Evolutionary conservation across 2,888 invertebrate species (phyloP).

Genomic region (Molorchus minor): DNA sequence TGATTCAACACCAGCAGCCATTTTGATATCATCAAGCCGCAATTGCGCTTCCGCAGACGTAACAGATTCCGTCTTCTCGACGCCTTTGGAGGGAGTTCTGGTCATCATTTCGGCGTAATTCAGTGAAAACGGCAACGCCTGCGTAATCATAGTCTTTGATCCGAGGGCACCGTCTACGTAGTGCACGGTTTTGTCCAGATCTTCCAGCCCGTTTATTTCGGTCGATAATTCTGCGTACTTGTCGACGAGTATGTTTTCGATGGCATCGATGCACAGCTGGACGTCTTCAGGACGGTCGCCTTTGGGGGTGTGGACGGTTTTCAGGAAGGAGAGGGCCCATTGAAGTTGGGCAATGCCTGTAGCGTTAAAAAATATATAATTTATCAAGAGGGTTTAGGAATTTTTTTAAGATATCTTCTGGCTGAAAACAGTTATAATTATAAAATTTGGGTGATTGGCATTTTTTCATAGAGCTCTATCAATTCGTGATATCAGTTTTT

Average conservation of each 20-base stretch:
- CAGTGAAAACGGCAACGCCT: slow-evolving; percentile 53
- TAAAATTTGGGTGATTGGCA: no score
- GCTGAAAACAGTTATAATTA: no score
- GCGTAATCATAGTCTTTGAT: slow-evolving; percentile 36
- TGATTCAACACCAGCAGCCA: slow-evolving; percentile 47
- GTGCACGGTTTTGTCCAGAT: slow-evolving; percentile 40
- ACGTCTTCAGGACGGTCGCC: slow-evolving; percentile 59
- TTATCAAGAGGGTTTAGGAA: no score
- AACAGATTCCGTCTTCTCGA: slow-evolving; percentile 27
- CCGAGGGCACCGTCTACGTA: slow-evolving; percentile 42
- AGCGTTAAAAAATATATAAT: slow-evolving; percentile 16
- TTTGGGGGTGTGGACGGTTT: slow-evolving; percentile 54
- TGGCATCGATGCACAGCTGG: slow-evolving; percentile 56
- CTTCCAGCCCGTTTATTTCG: slow-evolving; percentile 34
- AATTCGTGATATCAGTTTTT: no score
- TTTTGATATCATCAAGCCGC: slow-evolving; percentile 48
- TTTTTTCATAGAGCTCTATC: no score
- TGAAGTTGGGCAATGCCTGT: slow-evolving; percentile 61
- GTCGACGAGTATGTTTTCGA: slow-evolving; percentile 59
- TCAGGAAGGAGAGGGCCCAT: slow-evolving; percentile 61
- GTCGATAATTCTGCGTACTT: slow-evolving; percentile 55
- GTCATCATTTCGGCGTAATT: slow-evolving; percentile 55
- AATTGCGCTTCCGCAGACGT: slow-evolving; percentile 44
- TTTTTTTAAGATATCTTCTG: no score
- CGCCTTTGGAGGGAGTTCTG: slow-evolving; percentile 31